These are phyloP conservation scores for Phoxinus dragarum DNA, from an alignment of 2,797 vertebrate genomes.

Conservation along the genomic window DNA sequence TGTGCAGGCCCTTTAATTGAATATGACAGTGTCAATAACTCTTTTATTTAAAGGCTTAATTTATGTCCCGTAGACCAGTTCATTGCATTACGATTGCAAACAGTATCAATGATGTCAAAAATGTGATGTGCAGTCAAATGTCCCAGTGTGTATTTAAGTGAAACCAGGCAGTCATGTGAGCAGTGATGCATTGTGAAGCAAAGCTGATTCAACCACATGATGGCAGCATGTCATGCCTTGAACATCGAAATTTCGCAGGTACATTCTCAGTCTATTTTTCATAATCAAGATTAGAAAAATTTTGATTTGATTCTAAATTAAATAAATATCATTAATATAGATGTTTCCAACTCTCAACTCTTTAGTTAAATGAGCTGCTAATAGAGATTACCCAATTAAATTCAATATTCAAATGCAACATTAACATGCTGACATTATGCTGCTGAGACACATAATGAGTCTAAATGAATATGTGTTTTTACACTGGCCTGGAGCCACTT, in stretches of 20 bases:
- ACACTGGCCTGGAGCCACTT: not conserved
- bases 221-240: not conserved
- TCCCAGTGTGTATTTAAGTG: not conserved
- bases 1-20: too few relatives aligned
- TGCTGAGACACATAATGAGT: not conserved
- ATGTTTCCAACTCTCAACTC: not conserved
- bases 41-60: not conserved
- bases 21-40: not conserved
- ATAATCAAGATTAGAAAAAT: not conserved
- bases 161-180: not conserved
- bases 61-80: not conserved
- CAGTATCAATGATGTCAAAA: not conserved
- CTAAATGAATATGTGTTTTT: constrained; percentile 26
- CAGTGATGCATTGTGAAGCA: not conserved
- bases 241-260: not conserved
- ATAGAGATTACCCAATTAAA: not conserved
- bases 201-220: constrained; percentile 22
- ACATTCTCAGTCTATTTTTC: not conserved
- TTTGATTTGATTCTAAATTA: not conserved
- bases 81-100: not conserved
- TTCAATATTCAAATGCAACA: not conserved
- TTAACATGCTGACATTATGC: not conserved
- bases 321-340: not conserved
- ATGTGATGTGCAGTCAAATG: not conserved
- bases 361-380: not conserved